Base-by-base conservation (phyloP, 1,140 invertebrate species). In the Diabrotica virgifera region DNA sequence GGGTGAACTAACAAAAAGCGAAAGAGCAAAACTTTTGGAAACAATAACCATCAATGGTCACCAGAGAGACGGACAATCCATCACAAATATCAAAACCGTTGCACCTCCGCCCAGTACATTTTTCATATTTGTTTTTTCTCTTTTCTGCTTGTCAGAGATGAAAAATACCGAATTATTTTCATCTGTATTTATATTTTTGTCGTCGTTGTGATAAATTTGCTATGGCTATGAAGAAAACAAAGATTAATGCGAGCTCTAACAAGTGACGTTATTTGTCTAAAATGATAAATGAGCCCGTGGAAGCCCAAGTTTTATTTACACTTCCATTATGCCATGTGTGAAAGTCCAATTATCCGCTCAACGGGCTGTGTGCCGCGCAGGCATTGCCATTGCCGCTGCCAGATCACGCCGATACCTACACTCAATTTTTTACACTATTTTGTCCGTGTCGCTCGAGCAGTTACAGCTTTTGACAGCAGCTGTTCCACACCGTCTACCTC, bases 211-310 rank as follows among this genome's bases (percentile, higher is more conserved):
- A 55, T 55, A 55, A 55, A 55, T 55, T 55, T 55, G 53, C 53
- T 55, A 46, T 46, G 40, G 53, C 35, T 55, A 55, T 35, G 35
- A 55, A 55, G 53, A 55, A 55, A 55, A 55, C 53, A 55, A 24
- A 55, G 53, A 55, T 55, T 55, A 55, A 55, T 55, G 53, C 24
- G 53, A 55, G 53, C 53, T 55, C 13, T 55, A 55, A 55, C 53
- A 55, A 24, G 53, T 55, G 53, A 55, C 53, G 24, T 55, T 55
- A 55, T 55, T 55, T 55, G 53, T 55, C 53, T 55, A 14, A 55
- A 24, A 55, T 55, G 53, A 55, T 36, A 55, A 55, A 55, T 55
- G 12, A 35, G 13, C 13, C 24, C 10, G 5, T 55, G 13, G 12
- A 55, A 35, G 40, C 40, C 40, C 53, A 24, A 36, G 10, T 55